phyloP scores from a whole-genome alignment of 2,113 vertebrate species.

The Tinamus guttatus region DNA sequence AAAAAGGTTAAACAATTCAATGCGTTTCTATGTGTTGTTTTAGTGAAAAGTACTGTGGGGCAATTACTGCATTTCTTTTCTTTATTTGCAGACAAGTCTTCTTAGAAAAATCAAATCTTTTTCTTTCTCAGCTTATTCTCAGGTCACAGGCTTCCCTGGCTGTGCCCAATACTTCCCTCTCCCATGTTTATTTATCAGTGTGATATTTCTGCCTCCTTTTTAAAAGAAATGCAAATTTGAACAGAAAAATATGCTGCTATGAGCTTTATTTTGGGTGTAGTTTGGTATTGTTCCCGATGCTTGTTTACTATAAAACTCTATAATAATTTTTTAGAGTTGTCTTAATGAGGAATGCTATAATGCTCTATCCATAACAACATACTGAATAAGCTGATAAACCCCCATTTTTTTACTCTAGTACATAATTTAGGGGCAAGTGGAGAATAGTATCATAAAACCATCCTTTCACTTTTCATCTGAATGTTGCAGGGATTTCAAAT shows the following conservation, averaged over 20 bases:
- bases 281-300: not conserved
- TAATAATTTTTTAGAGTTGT: not conserved
- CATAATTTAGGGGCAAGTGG: not conserved
- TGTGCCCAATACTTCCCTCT: not conserved
- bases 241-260: not conserved
- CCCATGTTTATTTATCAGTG: not conserved
- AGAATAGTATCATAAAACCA: not conserved
- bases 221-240: not conserved
- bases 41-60: not conserved
- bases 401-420: not conserved
- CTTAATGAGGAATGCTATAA: not conserved
- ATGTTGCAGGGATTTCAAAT: conserved; percentile 6
- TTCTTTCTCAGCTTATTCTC: not conserved
- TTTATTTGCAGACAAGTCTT: not conserved
- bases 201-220: not conserved
- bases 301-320: not conserved
- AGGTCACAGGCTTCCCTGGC: not conserved
- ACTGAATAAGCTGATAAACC: not conserved
- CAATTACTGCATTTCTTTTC: not conserved
- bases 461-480: not conserved
- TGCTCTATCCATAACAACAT: not conserved
- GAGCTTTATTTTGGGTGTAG: not conserved
- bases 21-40: not conserved
- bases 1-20: not conserved
- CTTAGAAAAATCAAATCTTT: not conserved